These are phyloP conservation scores for Tuberolachnus salignus DNA, from an alignment of 2,888 invertebrate species.

Conservation along the genomic window DNA sequence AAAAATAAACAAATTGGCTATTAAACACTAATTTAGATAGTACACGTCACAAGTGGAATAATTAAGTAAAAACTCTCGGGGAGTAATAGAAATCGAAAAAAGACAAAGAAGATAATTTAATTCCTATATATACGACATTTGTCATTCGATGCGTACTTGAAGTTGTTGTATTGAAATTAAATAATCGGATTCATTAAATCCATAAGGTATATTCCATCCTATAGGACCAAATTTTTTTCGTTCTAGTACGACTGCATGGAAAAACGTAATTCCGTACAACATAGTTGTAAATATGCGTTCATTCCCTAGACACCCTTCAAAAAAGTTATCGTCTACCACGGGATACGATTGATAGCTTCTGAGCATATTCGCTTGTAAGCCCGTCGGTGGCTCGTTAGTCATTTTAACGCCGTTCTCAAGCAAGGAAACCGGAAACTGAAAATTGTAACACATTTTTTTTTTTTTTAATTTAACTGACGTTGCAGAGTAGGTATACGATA, in stretches of 20 bases:
- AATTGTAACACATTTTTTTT: conserved; percentile 34
- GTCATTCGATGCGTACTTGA: conserved; percentile 64
- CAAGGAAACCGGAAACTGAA: conserved; percentile 80
- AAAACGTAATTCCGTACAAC: conserved; percentile 80
- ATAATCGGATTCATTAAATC: conserved; percentile 85
- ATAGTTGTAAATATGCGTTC: conserved; percentile 79
- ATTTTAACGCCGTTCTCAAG: conserved; percentile 90
- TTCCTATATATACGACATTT: too few species aligned
- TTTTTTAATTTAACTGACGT: background rate
- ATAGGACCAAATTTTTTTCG: conserved; percentile 81
- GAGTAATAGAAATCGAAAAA: too few species aligned
- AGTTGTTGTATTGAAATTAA: conserved; percentile 83
- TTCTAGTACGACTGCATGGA: conserved; percentile 82
- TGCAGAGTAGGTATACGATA: background rate
- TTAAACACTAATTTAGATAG: background rate
- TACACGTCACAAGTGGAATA: too few species aligned
- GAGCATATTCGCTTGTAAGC: conserved; percentile 82
- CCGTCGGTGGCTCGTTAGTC: conserved; percentile 92
- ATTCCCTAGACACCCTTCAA: conserved; percentile 76
- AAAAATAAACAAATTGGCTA: background rate
- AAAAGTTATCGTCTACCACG: conserved; percentile 81
- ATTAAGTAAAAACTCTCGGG: too few species aligned
- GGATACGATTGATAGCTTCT: conserved; percentile 87
- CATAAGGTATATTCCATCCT: conserved; percentile 86
- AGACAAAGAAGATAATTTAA: too few species aligned